Evolutionary conservation across 2,797 vertebrate genomes (phyloP), one percentile per base, ranked within the genome.

Genomic region (Salmo trutta): DNA sequence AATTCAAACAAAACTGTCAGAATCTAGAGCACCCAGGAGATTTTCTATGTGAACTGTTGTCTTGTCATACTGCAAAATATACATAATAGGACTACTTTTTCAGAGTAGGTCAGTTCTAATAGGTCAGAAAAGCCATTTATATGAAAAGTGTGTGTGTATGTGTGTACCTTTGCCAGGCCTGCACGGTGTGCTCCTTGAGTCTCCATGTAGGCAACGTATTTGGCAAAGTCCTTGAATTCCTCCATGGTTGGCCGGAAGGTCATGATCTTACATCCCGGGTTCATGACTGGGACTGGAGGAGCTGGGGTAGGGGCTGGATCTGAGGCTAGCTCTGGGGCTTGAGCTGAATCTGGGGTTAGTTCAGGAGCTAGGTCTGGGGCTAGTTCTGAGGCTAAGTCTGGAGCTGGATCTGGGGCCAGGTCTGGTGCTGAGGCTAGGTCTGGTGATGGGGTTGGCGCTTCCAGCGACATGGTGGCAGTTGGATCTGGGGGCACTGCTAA

Each of bases 181-280:
- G 96, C 96, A 0, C 97, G 92, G 85, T 99, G 98, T 73, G 98
- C 98, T 71, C 98, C 98, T 84, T 98, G 96, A 0, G 94, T 95
- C 82, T 99, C 98, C 33, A 99, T 99, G 86, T 96, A 96, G 15
- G 94, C 96, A 0, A 99, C 87, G 15, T 98, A 99, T 76, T 95
- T 96, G 8, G 93, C 95, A 10, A 99, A 99, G 85, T 99, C 96
- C 62, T 95, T 94, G 78, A 99, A 99, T 76, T 99, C 98, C 73
- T 99, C 97, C 83, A 98, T 89, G 5, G 96, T 97, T 24, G 98
- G 98, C 2, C 94, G 92, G 77, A 99, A 99, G 0, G 97, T 99
- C 97, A 99, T 98, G 90, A 99, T 99, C 89, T 99, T 99, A 81
- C 95, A 98, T 87, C 95, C 92, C 0, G 97, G 95, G 89, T 98